Evolutionary conservation across 2,797 vertebrate species (phyloP).

Genomic region (Epinephelus malabaricus): DNA sequence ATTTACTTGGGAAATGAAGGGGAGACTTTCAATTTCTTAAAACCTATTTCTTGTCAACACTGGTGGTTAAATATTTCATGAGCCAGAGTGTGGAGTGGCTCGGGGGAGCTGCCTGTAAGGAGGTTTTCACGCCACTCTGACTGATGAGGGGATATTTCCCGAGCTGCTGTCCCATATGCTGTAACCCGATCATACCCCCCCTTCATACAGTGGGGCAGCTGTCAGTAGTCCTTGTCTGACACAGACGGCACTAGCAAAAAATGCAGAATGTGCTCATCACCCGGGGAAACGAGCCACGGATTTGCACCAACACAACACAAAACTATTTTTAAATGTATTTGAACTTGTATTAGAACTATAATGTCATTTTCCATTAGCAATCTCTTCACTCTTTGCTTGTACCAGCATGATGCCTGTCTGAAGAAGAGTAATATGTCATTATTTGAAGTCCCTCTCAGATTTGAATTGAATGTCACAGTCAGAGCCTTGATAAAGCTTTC

Average conservation of each 20-base stretch:
- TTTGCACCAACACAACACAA: constrained; percentile 46
- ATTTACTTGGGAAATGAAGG: constrained; percentile 87
- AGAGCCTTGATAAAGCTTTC: constrained; percentile 66
- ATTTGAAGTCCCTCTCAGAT: constrained; percentile 72
- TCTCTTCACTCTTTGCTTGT: constrained; percentile 45
- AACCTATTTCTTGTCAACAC: constrained; percentile 92
- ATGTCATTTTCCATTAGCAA: constrained; percentile 61
- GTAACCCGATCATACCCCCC: constrained; percentile 77
- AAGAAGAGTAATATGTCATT: constrained; percentile 65
- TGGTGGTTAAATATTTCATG: constrained; percentile 92
- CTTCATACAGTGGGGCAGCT: constrained; percentile 71
- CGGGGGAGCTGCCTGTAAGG: constrained; percentile 84
- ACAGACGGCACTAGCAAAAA: constrained; percentile 28
- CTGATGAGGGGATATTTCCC: constrained; percentile 85
- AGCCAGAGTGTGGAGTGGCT: constrained; percentile 84
- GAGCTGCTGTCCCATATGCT: constrained; percentile 77
- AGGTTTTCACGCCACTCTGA: constrained; percentile 85
- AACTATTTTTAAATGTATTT: constrained; percentile 60
- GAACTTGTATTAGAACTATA: constrained; percentile 52
- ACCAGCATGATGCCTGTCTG: constrained; percentile 65
- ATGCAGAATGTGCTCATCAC: constrained; percentile 31
- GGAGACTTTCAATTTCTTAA: constrained; percentile 91
- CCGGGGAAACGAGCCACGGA: constrained; percentile 29
- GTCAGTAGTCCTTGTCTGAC: constrained; percentile 68
- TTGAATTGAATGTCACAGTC: constrained; percentile 73